Conservation (phyloP, 2,888 invertebrate species). For the Amblyteles armatorius region DNA sequence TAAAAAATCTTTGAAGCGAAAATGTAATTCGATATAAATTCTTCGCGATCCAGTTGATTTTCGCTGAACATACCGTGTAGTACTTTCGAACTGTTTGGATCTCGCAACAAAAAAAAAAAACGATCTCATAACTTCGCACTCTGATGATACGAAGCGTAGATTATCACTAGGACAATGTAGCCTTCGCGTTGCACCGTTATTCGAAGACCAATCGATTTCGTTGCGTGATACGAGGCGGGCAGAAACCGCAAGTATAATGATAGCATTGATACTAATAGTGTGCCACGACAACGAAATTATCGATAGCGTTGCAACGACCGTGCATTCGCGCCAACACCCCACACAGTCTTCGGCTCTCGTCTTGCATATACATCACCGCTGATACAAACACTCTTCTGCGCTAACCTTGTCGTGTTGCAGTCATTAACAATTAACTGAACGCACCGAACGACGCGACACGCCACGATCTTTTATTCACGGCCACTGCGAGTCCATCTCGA, state of each 20-base stretch:
- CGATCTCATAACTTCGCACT: not conserved
- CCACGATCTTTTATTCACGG: conserved; percentile 28
- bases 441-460: not conserved
- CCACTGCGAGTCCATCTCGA: not conserved
- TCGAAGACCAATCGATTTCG: conserved; percentile 25
- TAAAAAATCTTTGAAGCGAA: not conserved
- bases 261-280: conserved; percentile 16
- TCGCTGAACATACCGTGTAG: no score
- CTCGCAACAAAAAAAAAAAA: no score
- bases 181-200: not conserved
- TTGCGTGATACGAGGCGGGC: conserved; percentile 10
- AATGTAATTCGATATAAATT: no score
- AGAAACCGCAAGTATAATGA: not conserved
- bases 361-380: not conserved
- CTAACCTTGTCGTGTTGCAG: no score
- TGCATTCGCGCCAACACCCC: not conserved
- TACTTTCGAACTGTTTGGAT: no score
- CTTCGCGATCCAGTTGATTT: no score
- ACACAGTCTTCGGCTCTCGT: not conserved
- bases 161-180: not conserved
- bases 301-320: not conserved
- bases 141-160: not conserved
- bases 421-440: conserved; percentile 26
- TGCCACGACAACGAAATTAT: conserved; percentile 23
- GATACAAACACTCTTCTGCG: not conserved